Base-by-base conservation (phyloP, 2,797 vertebrate genomes). In the Tragelaphus eurycerus region DNA sequence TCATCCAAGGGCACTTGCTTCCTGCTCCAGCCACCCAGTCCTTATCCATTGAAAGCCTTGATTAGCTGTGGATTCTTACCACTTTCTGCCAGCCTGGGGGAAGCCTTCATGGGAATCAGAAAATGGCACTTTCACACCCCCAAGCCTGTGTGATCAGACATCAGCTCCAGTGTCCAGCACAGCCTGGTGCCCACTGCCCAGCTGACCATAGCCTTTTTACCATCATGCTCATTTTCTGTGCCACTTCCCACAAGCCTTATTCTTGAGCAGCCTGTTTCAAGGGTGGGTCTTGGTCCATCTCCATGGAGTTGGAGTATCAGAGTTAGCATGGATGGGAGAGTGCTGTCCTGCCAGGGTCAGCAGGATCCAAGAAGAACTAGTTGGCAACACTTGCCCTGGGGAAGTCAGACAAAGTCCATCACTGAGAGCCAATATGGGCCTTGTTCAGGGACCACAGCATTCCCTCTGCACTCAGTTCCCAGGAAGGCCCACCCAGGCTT, bases 11-110 rank as follows among this genome's bases (percentile, higher is more conserved):
- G 34, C 25, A 16, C 31, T 62, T 1, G 52, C 78, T 27, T 29
- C 59, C 19, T 2, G 0, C 16, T 64, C 78, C 55, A 27, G 83
- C 48, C 25, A 29, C 57, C 19, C 38, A 81, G 50, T 14, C 34
- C 9, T 84, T 12, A 2, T 23, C 64, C 14, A 7, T 27, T 0
- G 0, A 15, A 6, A 15, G 64, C n/a, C 9, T 43, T 8, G 52
- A 29, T 60, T 50, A 46, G 59, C 15, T 0, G 3, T 12, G 17
- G 67, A 17, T 55, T 16, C 16, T 76, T 50, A 27, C 4, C 74
- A 43, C 17, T 31, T 57, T 62, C 87, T 83, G 27, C 34, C 74
- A 43, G 15, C n/a, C 43, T 34, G 21, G 19, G 8, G 2, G 13
- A 31, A 11, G 23, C 62, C 60, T 62, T 60, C 27, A 12, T 14